Conservation (phyloP, 2,888 invertebrate species). For the Carpatolechia fugitivella region DNA sequence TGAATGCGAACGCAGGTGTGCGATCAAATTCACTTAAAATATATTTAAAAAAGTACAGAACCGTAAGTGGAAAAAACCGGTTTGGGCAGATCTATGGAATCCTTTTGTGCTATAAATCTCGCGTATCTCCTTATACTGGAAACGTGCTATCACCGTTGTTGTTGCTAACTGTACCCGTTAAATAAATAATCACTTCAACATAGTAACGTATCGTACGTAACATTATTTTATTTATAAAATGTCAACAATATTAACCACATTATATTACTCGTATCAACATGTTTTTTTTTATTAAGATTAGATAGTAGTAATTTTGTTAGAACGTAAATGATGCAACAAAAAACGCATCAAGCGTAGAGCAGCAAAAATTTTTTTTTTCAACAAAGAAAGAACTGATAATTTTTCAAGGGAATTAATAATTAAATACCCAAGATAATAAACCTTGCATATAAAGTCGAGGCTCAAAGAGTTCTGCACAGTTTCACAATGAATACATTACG, state of each 20-base stretch:
- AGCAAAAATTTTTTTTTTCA: not conserved
- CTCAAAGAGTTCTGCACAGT: not conserved
- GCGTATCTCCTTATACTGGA: no score
- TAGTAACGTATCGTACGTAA: no score
- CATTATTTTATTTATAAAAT: no score
- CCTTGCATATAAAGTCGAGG: not conserved
- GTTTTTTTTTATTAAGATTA: no score
- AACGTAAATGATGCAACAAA: no score
- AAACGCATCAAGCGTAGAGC: no score
- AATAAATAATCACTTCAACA: no score
- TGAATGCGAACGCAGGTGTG: not conserved
- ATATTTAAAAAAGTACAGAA: not conserved
- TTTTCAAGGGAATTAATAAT: not conserved
- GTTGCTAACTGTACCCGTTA: no score
- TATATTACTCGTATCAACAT: no score
- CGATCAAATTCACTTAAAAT: constrained; percentile 2
- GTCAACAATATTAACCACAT: no score
- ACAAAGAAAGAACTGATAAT: not conserved
- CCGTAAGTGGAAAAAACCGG: not conserved
- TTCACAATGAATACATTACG: constrained; percentile 15
- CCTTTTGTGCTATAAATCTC: not conserved
- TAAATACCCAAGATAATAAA: not conserved
- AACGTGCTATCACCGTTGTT: no score
- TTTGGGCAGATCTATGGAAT: not conserved
- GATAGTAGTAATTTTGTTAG: no score